These are phyloP conservation scores for Acanthopagrus latus DNA, from an alignment of 2,797 vertebrate genomes.

Conservation along the genomic window DNA sequence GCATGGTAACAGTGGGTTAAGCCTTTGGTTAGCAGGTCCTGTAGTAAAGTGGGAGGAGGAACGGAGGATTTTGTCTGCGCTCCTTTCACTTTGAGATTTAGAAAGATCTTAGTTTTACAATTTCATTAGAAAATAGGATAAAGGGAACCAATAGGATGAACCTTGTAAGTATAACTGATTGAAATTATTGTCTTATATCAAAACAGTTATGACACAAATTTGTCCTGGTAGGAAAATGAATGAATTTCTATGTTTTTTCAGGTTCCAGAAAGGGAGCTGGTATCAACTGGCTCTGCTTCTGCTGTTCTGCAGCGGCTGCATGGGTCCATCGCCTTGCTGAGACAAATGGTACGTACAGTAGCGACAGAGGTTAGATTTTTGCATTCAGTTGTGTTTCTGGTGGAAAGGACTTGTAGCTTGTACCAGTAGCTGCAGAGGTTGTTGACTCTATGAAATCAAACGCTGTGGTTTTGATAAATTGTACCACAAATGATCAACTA, in stretches of 20 bases:
- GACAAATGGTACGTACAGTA: slow-evolving; percentile 36
- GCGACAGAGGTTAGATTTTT: neutral
- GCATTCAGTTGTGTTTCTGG: neutral
- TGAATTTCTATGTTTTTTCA: slow-evolving; percentile 32
- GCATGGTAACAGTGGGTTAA: slow-evolving; percentile 15
- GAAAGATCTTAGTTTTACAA: neutral
- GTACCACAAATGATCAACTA: neutral
- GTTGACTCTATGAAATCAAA: too few relatives aligned
- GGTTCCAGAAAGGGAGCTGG: slow-evolving; percentile 33
- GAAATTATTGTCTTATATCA: neutral
- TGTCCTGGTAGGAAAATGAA: neutral
- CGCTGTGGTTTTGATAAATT: neutral
- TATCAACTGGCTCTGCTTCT: slow-evolving; percentile 25
- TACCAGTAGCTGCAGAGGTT: neutral
- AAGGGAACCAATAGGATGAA: neutral
- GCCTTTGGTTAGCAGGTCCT: neutral
- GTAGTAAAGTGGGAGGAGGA: neutral
- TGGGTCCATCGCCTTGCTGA: slow-evolving; percentile 51
- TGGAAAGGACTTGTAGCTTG: neutral
- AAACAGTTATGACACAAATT: neutral
- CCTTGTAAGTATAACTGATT: neutral
- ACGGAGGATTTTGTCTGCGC: neutral
- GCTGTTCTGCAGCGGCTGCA: slow-evolving; percentile 53
- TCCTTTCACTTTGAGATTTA: neutral
- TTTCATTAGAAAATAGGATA: neutral